phyloP scores from a whole-genome alignment of 2,888 invertebrate species.

The Platerodrilus igneus region DNA sequence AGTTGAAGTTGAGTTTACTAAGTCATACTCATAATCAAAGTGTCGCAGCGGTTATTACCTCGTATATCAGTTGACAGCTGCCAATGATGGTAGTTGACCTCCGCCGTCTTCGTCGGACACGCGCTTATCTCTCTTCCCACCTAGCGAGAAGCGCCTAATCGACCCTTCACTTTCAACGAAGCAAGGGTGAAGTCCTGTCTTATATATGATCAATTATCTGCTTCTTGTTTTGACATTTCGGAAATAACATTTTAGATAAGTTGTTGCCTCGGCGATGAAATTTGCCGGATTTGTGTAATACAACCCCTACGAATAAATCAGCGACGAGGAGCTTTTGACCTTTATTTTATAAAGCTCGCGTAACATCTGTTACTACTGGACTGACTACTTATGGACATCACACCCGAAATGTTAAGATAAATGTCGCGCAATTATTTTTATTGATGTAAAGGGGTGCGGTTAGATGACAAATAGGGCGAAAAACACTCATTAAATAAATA shows the following conservation, averaged over 20 bases:
- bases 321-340: too few species aligned
- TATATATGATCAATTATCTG: slow-evolving; percentile 47
- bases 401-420: too few species aligned
- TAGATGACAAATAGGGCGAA: slow-evolving; percentile 13
- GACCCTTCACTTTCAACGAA: slow-evolving; percentile 15
- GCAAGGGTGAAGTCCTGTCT: slow-evolving; percentile 31
- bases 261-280: too few species aligned
- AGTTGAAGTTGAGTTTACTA: too few species aligned
- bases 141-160: slow-evolving; percentile 14
- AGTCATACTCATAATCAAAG: slow-evolving; percentile 38
- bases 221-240: slow-evolving; percentile 49
- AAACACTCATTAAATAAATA: slow-evolving; percentile 5
- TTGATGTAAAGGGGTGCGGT: slow-evolving; percentile 10
- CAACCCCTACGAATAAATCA: too few species aligned
- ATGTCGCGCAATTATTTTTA: slow-evolving; percentile 8
- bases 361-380: too few species aligned
- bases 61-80: slow-evolving; percentile 51
- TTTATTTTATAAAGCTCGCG: too few species aligned
- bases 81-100: slow-evolving; percentile 47
- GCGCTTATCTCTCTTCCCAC: slow-evolving; percentile 20
- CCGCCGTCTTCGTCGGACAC: slow-evolving; percentile 23
- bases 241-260: slow-evolving; percentile 43
- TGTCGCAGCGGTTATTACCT: slow-evolving; percentile 47
- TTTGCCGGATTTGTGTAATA: too few species aligned
- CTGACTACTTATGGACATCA: too few species aligned